A percentile compares a stretch with the other conserved stretches of the same genome.
Conservation (phyloP, 2,797 vertebrate genomes). For the Oceanodroma leucorhoa region DNA sequence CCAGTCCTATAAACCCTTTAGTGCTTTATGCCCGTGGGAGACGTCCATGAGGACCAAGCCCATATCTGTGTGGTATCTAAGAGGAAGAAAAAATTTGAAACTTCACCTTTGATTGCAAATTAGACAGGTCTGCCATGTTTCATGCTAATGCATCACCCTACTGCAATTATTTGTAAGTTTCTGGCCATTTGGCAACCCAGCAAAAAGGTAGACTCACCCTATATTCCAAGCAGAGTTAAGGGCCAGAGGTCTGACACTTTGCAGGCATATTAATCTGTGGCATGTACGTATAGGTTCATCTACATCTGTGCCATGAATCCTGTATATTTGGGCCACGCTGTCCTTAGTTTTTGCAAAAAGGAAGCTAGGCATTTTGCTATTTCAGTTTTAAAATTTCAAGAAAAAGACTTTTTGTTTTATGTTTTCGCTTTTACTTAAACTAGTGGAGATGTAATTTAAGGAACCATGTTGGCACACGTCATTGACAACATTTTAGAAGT, state of each 20-base stretch:
- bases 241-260: neutral
- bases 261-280: neutral
- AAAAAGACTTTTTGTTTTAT: neutral
- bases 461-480: neutral
- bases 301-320: neutral
- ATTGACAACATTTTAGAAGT: neutral
- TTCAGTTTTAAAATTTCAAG: neutral
- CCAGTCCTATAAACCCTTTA: neutral
- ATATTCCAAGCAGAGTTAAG: neutral
- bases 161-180: neutral
- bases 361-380: neutral
- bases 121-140: neutral
- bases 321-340: neutral
- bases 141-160: neutral
- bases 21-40: neutral
- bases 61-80: neutral
- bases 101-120: neutral
- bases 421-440: neutral
- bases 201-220: neutral
- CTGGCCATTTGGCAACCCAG: neutral
- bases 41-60: neutral
- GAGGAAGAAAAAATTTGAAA: neutral
- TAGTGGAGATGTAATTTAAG: neutral
- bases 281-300: accelerated
- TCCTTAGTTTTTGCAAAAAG: neutral